These are phyloP conservation scores for Aphis craccivora DNA, from an alignment of 1,140 invertebrate genomes.

Conservation along the genomic window DNA sequence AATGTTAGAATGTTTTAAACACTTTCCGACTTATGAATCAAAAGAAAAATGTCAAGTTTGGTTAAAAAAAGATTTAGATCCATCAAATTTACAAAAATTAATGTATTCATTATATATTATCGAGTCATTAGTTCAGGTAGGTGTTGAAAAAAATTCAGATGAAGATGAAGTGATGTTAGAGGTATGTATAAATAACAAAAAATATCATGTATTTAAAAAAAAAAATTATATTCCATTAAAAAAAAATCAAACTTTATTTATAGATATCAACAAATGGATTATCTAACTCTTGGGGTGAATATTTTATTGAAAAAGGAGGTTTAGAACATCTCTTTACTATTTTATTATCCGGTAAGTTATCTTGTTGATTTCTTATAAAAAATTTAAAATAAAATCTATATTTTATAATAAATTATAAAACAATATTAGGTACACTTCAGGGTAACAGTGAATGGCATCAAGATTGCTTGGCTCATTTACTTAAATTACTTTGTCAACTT, in stretches of 20 bases:
- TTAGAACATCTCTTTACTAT: constrained; percentile 88
- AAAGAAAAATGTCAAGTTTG: constrained; percentile 59
- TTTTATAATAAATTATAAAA: background rate
- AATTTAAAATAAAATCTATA: background rate
- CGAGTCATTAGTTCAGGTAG: constrained; percentile 71
- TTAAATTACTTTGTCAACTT: constrained; percentile 85
- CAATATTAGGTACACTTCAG: constrained; percentile 70
- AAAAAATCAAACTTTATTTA: background rate
- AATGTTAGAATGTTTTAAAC: constrained; percentile 82
- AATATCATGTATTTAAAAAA: background rate
- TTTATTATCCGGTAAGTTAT: constrained; percentile 79
- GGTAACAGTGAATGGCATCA: constrained; percentile 90
- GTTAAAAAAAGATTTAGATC: constrained; percentile 80
- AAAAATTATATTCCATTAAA: background rate
- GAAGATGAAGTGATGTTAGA: background rate
- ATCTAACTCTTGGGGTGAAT: constrained; percentile 72
- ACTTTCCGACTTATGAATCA: constrained; percentile 65
- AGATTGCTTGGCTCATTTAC: constrained; percentile 86
- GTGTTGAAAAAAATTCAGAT: constrained; percentile 31
- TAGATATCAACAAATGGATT: constrained; percentile 55
- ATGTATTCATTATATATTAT: constrained; percentile 96
- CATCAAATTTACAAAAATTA: constrained; percentile 87
- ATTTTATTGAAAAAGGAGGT: constrained; percentile 87
- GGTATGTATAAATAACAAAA: constrained; percentile 3
- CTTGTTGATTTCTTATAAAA: constrained; percentile 16